A percentile compares a stretch with the other conserved stretches of the same genome.
Evolutionary conservation across 2,797 vertebrate species (phyloP).

Genomic region (Amazonetta brasiliensis): DNA sequence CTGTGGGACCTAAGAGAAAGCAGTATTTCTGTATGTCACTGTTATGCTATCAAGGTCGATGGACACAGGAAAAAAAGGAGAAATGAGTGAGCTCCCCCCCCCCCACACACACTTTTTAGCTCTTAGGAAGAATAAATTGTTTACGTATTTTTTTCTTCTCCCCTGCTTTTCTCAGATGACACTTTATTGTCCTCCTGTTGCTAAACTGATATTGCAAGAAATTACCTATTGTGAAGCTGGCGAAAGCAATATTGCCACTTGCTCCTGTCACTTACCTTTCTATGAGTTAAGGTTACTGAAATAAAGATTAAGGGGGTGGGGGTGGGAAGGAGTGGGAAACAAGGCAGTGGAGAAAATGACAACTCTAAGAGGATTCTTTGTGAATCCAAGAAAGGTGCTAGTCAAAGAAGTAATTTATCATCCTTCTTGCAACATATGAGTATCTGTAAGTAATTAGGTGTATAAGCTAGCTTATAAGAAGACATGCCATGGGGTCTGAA

Average conservation of each 20-base stretch:
- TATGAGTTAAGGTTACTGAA: not conserved
- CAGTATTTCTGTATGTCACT: not conserved
- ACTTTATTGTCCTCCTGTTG: not conserved
- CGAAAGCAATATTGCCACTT: constrained; percentile 1
- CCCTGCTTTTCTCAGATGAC: not conserved
- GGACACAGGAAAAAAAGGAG: not conserved
- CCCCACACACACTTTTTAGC: not conserved
- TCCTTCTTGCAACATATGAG: not conserved
- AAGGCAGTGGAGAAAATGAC: not conserved
- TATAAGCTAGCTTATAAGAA: not conserved
- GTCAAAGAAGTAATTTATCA: not conserved
- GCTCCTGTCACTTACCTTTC: not conserved
- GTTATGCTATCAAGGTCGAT: not conserved
- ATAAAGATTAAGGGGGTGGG: not conserved
- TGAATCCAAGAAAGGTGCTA: not conserved
- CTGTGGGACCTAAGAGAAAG: not conserved
- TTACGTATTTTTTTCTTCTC: not conserved
- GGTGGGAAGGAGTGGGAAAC: not conserved
- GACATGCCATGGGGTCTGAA: not conserved
- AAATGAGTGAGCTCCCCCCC: not conserved
- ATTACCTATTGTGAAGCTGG: not conserved
- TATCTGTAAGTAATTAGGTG: not conserved
- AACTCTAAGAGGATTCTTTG: not conserved
- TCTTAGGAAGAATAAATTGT: not conserved
- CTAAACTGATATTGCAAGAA: not conserved